Conservation (phyloP, 2,888 invertebrate genomes). For the Sceliomorpha sp. region DNA sequence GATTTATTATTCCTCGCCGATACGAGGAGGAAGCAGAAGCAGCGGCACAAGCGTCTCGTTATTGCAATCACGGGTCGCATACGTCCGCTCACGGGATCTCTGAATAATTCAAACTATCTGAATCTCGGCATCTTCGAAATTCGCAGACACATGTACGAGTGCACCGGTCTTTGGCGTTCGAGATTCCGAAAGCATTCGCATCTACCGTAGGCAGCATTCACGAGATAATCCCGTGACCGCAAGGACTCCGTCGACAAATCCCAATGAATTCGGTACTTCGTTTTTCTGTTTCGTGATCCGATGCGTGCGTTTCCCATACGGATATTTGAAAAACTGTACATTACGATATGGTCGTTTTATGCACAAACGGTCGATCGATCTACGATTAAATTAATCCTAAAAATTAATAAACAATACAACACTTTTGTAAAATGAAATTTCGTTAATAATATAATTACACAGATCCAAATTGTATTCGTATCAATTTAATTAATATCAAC, state of each 20-base stretch:
- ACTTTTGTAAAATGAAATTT: too few species aligned
- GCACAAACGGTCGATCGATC: too few species aligned
- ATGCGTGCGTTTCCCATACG: too few species aligned
- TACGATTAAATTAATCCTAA: too few species aligned
- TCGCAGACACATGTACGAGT: conserved; percentile 58
- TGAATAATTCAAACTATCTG: conserved; percentile 61
- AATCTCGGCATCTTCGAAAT: conserved; percentile 57
- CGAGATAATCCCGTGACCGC: conserved; percentile 56
- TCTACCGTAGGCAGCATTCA: conserved; percentile 48
- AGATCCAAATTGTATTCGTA: too few species aligned
- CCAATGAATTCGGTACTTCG: conserved; percentile 45
- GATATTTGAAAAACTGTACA: too few species aligned
- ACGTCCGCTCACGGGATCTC: conserved; percentile 47
- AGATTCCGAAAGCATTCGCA: conserved; percentile 55
- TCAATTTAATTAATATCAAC: too few species aligned
- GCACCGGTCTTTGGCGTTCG: conserved; percentile 55
- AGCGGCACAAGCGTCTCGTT: conserved; percentile 50
- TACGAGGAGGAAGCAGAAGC: too few species aligned
- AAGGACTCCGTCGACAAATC: conserved; percentile 48
- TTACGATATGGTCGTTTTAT: too few species aligned
- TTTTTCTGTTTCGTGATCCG: too few species aligned
- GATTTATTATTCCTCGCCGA: conserved; percentile 45
- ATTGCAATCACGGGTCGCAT: conserved; percentile 59
- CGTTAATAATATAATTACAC: too few species aligned
- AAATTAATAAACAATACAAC: too few species aligned